phyloP scores from a whole-genome alignment of 2,888 invertebrate species.

The Synanthedon tipuliformis region DNA sequence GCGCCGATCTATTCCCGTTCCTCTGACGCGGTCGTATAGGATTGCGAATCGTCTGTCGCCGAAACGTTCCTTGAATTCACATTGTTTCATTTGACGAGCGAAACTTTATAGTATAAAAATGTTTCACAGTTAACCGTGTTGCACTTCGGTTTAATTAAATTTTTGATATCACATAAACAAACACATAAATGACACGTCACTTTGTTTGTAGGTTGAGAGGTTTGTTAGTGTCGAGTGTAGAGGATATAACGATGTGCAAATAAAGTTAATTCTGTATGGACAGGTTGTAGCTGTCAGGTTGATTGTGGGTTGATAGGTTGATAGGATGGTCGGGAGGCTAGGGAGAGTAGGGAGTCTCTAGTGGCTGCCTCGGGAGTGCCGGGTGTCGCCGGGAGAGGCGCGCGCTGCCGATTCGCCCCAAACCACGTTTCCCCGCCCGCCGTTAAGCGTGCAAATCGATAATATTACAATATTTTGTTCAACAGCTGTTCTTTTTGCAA shows the following conservation, averaged over 20 bases:
- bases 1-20: constrained; percentile 60
- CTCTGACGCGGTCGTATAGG: constrained; percentile 49
- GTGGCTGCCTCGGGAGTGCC: constrained; percentile 8
- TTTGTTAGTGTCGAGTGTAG: constrained; percentile 36
- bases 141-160: too few relatives aligned
- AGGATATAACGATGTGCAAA: constrained; percentile 43
- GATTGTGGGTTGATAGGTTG: constrained; percentile 12
- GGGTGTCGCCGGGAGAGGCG: constrained; percentile 9
- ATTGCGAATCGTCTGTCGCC: constrained; percentile 53
- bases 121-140: not conserved
- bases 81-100: constrained; percentile 29
- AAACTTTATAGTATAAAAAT: not conserved
- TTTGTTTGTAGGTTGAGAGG: constrained; percentile 9
- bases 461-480: not conserved
- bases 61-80: constrained; percentile 37
- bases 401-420: constrained; percentile 5
- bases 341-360: constrained; percentile 10
- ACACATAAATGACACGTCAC: not conserved
- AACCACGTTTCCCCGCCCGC: not conserved
- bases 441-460: not conserved
- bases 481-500: not conserved
- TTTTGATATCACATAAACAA: too few relatives aligned
- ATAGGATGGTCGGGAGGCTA: constrained; percentile 9
- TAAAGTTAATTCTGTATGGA: constrained; percentile 51
- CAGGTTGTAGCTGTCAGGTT: constrained; percentile 25